Base-by-base conservation (phyloP, 2,113 vertebrate genomes). In the Platysteira castanea region DNA sequence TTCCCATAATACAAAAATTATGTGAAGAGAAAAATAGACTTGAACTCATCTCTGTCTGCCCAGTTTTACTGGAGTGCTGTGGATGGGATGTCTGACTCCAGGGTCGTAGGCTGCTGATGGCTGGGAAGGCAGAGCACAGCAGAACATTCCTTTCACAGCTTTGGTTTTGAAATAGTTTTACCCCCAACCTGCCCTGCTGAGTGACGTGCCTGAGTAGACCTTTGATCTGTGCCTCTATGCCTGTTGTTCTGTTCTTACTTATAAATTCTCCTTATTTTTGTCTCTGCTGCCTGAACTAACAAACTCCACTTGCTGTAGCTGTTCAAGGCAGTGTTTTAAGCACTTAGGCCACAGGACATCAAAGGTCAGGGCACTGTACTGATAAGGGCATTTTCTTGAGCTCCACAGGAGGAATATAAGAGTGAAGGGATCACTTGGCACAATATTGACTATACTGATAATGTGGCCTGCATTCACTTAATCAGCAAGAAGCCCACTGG, bases 401-500 rank as follows among this genome's bases (percentile, higher is more conserved):
- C 74, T 67, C 88, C 76, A 14, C 97, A 99, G 99, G 99, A 99
- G 93, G 99, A 99, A 67, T 99, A 99, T 96, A 98, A 99, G 98
- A 97, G 98, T 9, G 99, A 99, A 97, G 99, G 99, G 46, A 99
- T 99, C 95, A 97, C 98, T 9, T 99, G 99, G 99, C 99, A 99
- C 98, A 99, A 99, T 98, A 99, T 99, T 15, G 98, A 99, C 97
- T 99, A 99, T 95, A 99, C 98, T 3, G 99, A 99, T 98, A 99
- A 99, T 1, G 99, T 99, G 84, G 99, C 99, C 95, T 99, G 99
- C 90, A 99, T 99, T 96, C 99, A 99, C 84, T 98, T 99, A 74
- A 99, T 99, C 98, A 99, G 99, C 98, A 99, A 99, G 98, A 99
- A 99, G 71, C 99, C 99, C 88, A 99, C 99, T 0, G 99, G 99